A percentile compares a stretch with the other conserved stretches of the same genome.
These are phyloP conservation scores for Radopholus similis DNA, from an alignment of 1,140 invertebrate genomes.

Conservation along the genomic window DNA sequence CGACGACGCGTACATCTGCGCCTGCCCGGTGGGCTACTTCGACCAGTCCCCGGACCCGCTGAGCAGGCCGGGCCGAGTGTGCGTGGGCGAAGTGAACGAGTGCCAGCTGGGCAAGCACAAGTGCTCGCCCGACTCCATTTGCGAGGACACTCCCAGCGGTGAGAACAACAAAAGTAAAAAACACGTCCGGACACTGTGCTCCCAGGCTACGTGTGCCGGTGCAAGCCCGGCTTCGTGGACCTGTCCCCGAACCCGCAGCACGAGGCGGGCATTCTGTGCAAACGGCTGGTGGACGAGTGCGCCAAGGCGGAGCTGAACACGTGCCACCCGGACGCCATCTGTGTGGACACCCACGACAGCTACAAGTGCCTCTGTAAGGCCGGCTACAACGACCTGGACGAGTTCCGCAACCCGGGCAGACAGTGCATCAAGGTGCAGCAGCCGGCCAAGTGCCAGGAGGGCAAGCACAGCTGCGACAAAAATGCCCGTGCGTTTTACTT, in stretches of 20 bases:
- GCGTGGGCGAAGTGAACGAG: slow-evolving; percentile 53
- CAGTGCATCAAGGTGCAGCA: slow-evolving; percentile 55
- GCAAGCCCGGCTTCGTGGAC: slow-evolving; percentile 61
- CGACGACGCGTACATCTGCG: slow-evolving; percentile 56
- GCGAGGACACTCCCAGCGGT: slow-evolving; percentile 59
- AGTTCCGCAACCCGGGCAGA: slow-evolving; percentile 57
- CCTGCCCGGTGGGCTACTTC: slow-evolving; percentile 50
- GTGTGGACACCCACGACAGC: slow-evolving; percentile 51
- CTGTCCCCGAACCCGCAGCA: slow-evolving; percentile 56
- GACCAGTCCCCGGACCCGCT: slow-evolving; percentile 51
- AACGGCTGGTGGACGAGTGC: slow-evolving; percentile 53
- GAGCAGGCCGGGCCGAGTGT: slow-evolving; percentile 52
- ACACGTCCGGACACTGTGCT: too few relatives aligned
- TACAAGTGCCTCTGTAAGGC: slow-evolving; percentile 55
- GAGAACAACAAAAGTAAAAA: too few relatives aligned
- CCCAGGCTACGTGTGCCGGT: slow-evolving; percentile 60
- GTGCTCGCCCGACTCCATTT: slow-evolving; percentile 60
- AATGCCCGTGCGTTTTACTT: slow-evolving; percentile 45
- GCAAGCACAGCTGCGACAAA: slow-evolving; percentile 52
- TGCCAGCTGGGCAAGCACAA: slow-evolving; percentile 49
- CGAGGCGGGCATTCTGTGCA: slow-evolving; percentile 51
- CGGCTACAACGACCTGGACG: slow-evolving; percentile 58
- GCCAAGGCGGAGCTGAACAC: slow-evolving; percentile 45
- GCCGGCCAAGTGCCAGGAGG: slow-evolving; percentile 45
- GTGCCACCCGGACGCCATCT: slow-evolving; percentile 53